Conservation (phyloP, 1,140 invertebrate species). For the Brachionus calyciflorus region DNA sequence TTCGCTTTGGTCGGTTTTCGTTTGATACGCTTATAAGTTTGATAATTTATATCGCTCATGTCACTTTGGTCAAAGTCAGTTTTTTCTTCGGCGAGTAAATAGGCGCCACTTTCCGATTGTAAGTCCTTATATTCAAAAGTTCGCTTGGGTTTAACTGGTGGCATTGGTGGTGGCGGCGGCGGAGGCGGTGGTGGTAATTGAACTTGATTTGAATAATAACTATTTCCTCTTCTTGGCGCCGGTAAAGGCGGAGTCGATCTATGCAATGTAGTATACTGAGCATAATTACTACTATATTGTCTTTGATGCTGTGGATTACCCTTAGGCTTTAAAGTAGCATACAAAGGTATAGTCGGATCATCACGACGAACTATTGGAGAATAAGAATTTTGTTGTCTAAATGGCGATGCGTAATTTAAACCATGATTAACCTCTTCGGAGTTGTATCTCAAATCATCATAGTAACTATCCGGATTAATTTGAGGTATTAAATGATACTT, state of each 20-base stretch:
- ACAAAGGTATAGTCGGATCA: slow-evolving; percentile 36
- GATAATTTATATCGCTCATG: neutral
- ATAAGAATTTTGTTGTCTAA: neutral
- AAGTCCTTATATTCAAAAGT: slow-evolving; percentile 38
- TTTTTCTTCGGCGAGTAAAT: neutral
- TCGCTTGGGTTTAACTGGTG: slow-evolving; percentile 32
- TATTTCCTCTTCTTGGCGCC: neutral
- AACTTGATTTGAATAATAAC: neutral
- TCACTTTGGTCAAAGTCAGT: neutral
- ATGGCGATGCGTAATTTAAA: slow-evolving; percentile 18
- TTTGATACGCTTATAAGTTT: neutral
- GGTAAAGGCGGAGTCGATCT: slow-evolving; percentile 10
- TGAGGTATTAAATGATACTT: slow-evolving; percentile 7
- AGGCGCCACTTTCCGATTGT: neutral
- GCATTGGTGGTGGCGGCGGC: slow-evolving; percentile 13
- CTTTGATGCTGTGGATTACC: neutral
- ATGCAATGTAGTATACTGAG: neutral
- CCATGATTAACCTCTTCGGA: neutral
- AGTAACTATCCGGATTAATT: neutral
- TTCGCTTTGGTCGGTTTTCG: neutral
- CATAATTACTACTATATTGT: slow-evolving; percentile 15
- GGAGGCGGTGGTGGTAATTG: neutral
- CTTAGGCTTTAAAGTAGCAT: slow-evolving; percentile 42
- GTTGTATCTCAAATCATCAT: slow-evolving; percentile 7
- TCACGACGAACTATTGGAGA: slow-evolving; percentile 29